phyloP scores from a whole-genome alignment of 2,888 invertebrate species.

The Plemyria rubiginata region DNA sequence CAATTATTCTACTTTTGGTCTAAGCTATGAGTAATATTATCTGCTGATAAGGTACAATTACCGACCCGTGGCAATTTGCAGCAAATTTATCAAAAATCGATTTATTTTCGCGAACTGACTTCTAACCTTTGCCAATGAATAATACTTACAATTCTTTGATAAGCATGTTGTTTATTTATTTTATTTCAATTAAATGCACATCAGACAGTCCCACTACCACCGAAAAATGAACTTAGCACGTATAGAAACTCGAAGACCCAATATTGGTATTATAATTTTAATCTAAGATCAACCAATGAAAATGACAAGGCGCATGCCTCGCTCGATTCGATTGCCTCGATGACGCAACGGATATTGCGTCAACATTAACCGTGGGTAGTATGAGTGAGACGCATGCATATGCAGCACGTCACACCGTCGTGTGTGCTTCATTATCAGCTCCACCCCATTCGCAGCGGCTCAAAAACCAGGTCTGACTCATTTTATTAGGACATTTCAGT shows the following conservation, averaged over 20 bases:
- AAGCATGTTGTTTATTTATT: constrained; percentile 85
- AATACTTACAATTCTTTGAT: constrained; percentile 89
- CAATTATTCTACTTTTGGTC: constrained; percentile 29
- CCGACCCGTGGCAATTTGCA: constrained; percentile 53
- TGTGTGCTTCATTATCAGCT: no score
- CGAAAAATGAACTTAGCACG: constrained; percentile 77
- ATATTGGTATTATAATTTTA: constrained; percentile 77
- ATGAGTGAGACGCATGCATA: no score
- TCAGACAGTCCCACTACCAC: constrained; percentile 82
- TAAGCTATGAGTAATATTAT: constrained; percentile 40
- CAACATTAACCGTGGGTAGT: no score
- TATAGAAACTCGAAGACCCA: constrained; percentile 78
- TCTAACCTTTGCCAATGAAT: constrained; percentile 65
- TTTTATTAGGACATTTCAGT: no score
- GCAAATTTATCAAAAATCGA: constrained; percentile 72
- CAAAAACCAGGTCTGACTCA: no score
- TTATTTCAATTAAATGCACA: constrained; percentile 79
- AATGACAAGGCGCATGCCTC: constrained; percentile 86
- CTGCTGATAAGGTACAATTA: constrained; percentile 56
- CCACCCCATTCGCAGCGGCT: no score
- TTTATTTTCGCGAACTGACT: constrained; percentile 69
- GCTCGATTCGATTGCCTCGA: constrained; percentile 55
- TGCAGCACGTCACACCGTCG: no score
- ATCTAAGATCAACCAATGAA: constrained; percentile 81
- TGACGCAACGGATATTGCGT: constrained; percentile 88